phyloP scores from a whole-genome alignment of 2,888 invertebrate species.

The Athalia cordata region DNA sequence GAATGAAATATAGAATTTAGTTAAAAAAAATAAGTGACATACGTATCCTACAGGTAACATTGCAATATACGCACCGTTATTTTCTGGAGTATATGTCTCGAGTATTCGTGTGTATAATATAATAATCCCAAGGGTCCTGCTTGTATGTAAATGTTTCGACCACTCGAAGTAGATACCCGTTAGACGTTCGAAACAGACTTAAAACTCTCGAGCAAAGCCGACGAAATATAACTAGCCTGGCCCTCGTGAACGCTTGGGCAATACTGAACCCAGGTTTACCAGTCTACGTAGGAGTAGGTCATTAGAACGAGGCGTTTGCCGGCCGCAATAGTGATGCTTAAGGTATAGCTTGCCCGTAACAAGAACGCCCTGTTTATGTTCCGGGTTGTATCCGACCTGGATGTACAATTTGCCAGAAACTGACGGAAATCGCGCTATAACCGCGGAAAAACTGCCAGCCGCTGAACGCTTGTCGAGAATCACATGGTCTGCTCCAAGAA shows the following conservation, averaged over 20 bases:
- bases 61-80: conserved; percentile 29
- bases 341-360: background rate
- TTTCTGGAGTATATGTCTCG: too few species aligned
- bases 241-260: conserved; percentile 59
- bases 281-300: conserved; percentile 68
- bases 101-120: too few species aligned
- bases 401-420: background rate
- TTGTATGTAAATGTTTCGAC: too few species aligned
- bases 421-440: background rate
- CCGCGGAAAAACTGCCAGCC: background rate
- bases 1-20: too few species aligned
- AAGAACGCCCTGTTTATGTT: conserved; percentile 21
- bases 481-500: too few species aligned
- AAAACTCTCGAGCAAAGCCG: conserved; percentile 50
- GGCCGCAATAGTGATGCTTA: conserved; percentile 51
- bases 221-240: conserved; percentile 54
- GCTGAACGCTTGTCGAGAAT: too few species aligned
- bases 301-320: conserved; percentile 64
- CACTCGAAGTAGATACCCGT: background rate
- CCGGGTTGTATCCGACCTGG: background rate
- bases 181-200: background rate
- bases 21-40: background rate
- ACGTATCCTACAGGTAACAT: background rate
- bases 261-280: conserved; percentile 52
- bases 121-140: too few species aligned